Evolutionary conservation across 2,888 invertebrate genomes (phyloP).

Genomic region (Tanytarsus gracilentus): DNA sequence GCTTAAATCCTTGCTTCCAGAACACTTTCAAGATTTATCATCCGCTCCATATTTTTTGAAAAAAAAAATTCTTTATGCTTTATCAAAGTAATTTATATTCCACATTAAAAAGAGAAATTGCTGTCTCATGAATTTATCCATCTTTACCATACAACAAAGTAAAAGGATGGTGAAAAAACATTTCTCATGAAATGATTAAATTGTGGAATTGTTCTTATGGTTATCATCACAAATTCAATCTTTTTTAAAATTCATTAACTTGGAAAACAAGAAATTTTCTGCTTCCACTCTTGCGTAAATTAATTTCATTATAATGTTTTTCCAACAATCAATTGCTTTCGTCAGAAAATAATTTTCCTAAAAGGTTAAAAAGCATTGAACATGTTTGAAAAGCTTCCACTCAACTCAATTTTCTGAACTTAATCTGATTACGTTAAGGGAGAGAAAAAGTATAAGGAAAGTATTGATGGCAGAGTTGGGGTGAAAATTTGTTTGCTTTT

Average conservation of each 20-base stretch:
- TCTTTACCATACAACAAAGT: not conserved
- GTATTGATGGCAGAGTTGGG: no score
- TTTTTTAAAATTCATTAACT: not conserved
- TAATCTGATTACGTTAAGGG: no score
- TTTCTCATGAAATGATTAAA: not conserved
- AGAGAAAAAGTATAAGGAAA: no score
- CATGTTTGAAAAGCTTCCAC: no score
- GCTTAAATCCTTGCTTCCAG: no score
- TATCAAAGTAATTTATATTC: constrained; percentile 23
- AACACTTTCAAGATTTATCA: no score
- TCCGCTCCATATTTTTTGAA: not conserved
- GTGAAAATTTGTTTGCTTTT: no score
- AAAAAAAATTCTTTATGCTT: not conserved
- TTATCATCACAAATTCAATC: not conserved
- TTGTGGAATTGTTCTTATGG: not conserved
- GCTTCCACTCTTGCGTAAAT: not conserved
- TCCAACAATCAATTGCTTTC: no score
- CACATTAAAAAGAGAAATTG: constrained; percentile 15
- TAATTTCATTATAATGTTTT: no score
- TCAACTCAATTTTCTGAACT: no score
- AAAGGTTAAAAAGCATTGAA: no score
- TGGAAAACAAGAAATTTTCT: not conserved
- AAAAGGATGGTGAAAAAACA: not conserved
- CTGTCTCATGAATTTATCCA: not conserved
- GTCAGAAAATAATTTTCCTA: no score